Evolutionary conservation across 2,113 vertebrate species (phyloP), one percentile per base, ranked within the genome.

Genomic region (Diadophis punctatus): DNA sequence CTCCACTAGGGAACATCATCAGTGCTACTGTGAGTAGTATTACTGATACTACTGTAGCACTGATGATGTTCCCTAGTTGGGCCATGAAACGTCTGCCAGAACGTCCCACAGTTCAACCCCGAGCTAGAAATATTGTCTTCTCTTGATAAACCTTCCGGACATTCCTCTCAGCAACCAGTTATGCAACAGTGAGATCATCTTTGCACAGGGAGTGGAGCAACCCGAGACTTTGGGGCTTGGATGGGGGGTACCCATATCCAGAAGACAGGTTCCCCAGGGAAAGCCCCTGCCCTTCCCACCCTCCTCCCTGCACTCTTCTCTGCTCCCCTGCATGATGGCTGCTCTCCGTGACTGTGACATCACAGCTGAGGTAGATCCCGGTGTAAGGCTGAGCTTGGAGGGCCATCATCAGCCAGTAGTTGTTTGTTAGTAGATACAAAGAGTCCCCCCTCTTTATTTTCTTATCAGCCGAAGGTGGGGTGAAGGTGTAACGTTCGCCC

Each of bases 291-390:
- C n/a, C 34, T 9, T 39, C 11, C 18, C 49, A 1, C 10, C 48
- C 5, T 11, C 34, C 48, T 1, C 27, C 22, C 2, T 9, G 8
- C 1, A 0, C 12, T 25, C 16, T 12, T 46, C 8, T 49, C 22
- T 25, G 63, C 52, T 56, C 68, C 48, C 27, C 43, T 88, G 86
- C 46, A 39, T 34, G 39, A 10, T 51, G 89, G 86, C 39, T 88
- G 10, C 48, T 27, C 49, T 74, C 22, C 27, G 0, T 74, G 46
- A 91, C 92, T 93, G 86, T 93, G 92, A 93, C 90, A 91, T 93
- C 92, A 88, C 63, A 39, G 27, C 58, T 93, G 92, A 93, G 88
- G 52, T 53, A 23, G 30, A 43, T 3, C 49, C 43, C 30, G 12
- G 85, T 80, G 51, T 51, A 14, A 34, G 49, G 12, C 43, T 27